Conservation (phyloP, 2,888 invertebrate genomes). For the Lamellibrachia columna region DNA sequence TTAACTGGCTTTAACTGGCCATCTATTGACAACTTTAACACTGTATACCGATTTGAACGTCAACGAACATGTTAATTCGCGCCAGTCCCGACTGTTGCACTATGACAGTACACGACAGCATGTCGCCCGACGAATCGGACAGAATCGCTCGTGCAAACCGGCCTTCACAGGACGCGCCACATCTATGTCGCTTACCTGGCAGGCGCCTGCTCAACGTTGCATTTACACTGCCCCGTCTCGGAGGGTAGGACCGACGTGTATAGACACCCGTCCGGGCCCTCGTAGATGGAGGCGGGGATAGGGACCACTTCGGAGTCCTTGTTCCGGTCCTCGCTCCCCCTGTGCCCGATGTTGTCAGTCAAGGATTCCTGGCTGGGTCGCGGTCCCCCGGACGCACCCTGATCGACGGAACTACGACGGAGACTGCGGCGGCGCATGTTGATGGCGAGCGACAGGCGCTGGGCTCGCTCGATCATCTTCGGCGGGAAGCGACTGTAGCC, state of each 20-base stretch:
- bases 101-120: too few species aligned
- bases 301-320: too few species aligned
- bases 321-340: background rate
- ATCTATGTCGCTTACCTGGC: background rate
- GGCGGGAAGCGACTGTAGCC: background rate
- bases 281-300: background rate
- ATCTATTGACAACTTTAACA: too few species aligned
- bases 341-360: background rate
- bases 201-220: background rate
- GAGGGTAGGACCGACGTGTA: background rate
- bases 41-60: too few species aligned
- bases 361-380: background rate
- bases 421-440: background rate
- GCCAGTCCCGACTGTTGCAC: too few species aligned
- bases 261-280: background rate
- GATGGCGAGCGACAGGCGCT: background rate
- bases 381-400: background rate
- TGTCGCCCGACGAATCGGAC: too few species aligned
- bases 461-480: background rate
- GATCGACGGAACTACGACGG: background rate
- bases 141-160: too few species aligned
- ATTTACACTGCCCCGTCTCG: background rate
- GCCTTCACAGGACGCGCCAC: background rate
- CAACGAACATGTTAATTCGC: too few species aligned
- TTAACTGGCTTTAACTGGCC: too few species aligned